A percentile compares a stretch with the other conserved stretches of the same genome.
phyloP scores from a whole-genome alignment of 2,888 invertebrate genomes.

The Xestia sexstrigata region DNA sequence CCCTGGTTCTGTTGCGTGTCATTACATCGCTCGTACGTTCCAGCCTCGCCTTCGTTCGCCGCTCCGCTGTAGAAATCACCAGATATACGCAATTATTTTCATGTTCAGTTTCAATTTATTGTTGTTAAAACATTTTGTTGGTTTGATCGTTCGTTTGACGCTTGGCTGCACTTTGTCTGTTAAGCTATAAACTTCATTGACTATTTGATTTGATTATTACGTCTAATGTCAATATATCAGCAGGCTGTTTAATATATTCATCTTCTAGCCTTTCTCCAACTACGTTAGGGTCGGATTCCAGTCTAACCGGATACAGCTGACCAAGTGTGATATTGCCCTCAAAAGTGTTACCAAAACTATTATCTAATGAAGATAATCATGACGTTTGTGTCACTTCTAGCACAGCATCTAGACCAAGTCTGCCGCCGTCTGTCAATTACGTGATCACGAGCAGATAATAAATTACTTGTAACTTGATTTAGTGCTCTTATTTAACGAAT shows the following conservation, averaged over 20 bases:
- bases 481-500: conserved; percentile 39
- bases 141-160: conserved; percentile 34
- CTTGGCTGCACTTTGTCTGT: conserved; percentile 18
- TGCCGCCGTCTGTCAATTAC: conserved; percentile 32
- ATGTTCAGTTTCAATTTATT: conserved; percentile 64
- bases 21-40: conserved; percentile 58
- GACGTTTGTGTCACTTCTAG: conserved; percentile 24
- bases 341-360: conserved; percentile 29
- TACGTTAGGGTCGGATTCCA: neutral
- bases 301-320: neutral
- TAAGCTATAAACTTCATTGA: neutral
- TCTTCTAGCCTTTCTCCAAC: conserved; percentile 7
- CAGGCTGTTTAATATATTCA: neutral
- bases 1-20: conserved; percentile 60
- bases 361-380: conserved; percentile 43
- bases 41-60: conserved; percentile 60
- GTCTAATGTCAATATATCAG: neutral
- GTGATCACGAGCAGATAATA: conserved; percentile 38
- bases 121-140: conserved; percentile 50
- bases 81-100: conserved; percentile 68
- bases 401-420: conserved; percentile 11
- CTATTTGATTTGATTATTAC: neutral
- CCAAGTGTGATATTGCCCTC: neutral
- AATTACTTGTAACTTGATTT: conserved; percentile 35
- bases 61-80: conserved; percentile 70